These are phyloP conservation scores for Menidia menidia DNA, from an alignment of 2,797 vertebrate species.

Conservation along the genomic window DNA sequence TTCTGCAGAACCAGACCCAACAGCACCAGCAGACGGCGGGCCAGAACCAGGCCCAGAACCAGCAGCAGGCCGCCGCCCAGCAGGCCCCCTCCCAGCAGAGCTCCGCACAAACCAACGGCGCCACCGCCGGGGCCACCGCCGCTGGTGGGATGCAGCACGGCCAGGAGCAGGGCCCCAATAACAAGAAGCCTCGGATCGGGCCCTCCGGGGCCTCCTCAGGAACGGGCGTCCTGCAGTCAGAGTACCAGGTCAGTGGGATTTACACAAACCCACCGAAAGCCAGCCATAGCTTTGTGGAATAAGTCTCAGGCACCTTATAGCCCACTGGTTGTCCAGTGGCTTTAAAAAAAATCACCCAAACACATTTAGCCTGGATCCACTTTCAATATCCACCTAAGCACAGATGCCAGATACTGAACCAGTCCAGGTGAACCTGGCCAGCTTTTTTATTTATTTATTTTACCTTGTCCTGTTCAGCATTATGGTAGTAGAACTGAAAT, in stretches of 20 bases:
- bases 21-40: slow-evolving; percentile 77
- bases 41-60: slow-evolving; percentile 86
- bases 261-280: no score
- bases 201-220: slow-evolving; percentile 91
- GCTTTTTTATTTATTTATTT: no score
- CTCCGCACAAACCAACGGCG: slow-evolving; percentile 92
- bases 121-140: slow-evolving; percentile 63
- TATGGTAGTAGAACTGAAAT: no score
- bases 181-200: slow-evolving; percentile 95
- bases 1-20: slow-evolving; percentile 74
- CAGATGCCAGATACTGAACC: no score
- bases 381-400: no score
- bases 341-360: no score
- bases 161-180: slow-evolving; percentile 92
- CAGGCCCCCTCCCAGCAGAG: slow-evolving; percentile 89
- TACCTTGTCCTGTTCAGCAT: no score
- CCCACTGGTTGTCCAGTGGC: no score
- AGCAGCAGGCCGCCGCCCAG: slow-evolving; percentile 84
- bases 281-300: no score
- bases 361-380: no score
- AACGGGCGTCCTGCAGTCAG: slow-evolving; percentile 90
- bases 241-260: slow-evolving; percentile 90
- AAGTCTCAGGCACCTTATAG: no score
- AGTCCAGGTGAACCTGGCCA: no score
- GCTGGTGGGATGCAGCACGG: slow-evolving; percentile 87